Evolutionary conservation across 2,113 vertebrate species (phyloP), one percentile per base, ranked within the genome.

Genomic region (Pycnonotus jocosus): DNA sequence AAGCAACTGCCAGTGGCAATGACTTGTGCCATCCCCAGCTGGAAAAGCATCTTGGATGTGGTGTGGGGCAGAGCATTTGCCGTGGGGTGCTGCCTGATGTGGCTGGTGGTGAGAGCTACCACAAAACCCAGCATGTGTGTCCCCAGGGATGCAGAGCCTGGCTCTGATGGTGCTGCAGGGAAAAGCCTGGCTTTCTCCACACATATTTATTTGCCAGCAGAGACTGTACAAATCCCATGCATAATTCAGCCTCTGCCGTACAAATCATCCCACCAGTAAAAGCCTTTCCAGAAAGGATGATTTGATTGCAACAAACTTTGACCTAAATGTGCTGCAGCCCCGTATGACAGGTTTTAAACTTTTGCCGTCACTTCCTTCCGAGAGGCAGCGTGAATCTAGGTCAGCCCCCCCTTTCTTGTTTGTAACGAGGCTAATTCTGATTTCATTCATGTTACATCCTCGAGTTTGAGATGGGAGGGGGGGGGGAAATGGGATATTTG

Each of bases 341-440:
- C 0, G 1, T 31, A 38, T 65, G 88, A 87, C 6, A 27, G 66
- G 80, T 65, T 90, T 65, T 81, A 93, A 93, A 93, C 92, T 96
- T 96, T 38, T 51, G 86, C 89, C 50, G 0, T 92, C 81, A 37
- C 45, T 96, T 96, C 71, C 77, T 91, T 91, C 64, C 7, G 65
- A 72, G 69, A 60, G 17, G 45, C 73, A 60, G 87, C 84, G 47
- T 17, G 85, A 95, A 96, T 96, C 90, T 96, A 86, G 96, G 96
- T 95, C 93, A 91, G 61, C 24, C 28, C 57, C 42, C 33, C 20
- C 3, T 61, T 30, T 21, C 47, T 84, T 53, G 74, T 73, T 68
- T 73, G 54, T 61, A 83, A 94, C 0, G 1, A 82, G 85, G 65
- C 57, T 95, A 82, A 87, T 91, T 84, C 93, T 85, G 73, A 77